Evolutionary conservation across 2,797 vertebrate species (phyloP).

Genomic region (Acrocephalus scirpaceus): DNA sequence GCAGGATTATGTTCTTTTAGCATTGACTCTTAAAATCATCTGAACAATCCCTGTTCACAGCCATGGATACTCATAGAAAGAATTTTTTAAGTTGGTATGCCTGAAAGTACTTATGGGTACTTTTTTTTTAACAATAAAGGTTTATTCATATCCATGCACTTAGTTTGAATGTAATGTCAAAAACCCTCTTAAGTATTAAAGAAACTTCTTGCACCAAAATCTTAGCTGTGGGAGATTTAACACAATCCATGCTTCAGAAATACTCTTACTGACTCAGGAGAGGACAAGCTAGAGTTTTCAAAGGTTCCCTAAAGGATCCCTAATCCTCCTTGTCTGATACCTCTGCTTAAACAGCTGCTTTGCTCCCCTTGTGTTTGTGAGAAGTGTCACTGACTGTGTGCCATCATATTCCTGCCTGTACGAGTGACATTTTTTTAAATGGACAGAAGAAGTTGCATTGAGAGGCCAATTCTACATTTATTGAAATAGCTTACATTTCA

Average conservation of each 20-base stretch:
- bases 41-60: not conserved
- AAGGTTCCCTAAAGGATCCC: not conserved
- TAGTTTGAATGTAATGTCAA: not conserved
- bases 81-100: not conserved
- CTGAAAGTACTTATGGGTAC: not conserved
- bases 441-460: not conserved
- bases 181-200: not conserved
- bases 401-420: not conserved
- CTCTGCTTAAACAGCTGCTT: not conserved
- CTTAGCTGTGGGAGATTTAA: not conserved
- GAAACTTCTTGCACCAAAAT: not conserved
- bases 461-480: not conserved
- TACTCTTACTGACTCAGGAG: not conserved
- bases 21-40: not conserved
- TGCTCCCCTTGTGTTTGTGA: not conserved
- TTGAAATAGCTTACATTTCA: not conserved
- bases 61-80: not conserved
- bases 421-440: not conserved
- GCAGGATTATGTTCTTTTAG: not conserved
- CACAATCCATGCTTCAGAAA: not conserved
- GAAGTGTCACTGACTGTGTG: not conserved
- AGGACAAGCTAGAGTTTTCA: not conserved
- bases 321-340: not conserved
- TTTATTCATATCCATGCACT: not conserved
- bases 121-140: not conserved